phyloP scores from a whole-genome alignment of 2,888 invertebrate species.

The Trachelus iudaicus region DNA sequence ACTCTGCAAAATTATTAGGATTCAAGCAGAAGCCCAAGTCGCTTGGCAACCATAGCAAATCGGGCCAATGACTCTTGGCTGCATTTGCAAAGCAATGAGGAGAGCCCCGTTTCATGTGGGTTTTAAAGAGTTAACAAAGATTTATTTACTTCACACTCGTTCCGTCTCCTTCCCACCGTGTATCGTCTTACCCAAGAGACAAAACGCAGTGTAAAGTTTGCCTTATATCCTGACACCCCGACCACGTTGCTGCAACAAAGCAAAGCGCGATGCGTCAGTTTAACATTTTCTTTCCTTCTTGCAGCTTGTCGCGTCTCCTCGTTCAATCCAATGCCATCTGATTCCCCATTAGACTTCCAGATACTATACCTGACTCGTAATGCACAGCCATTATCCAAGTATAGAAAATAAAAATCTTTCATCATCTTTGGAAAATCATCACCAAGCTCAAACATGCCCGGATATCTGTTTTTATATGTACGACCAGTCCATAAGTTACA shows the following conservation, averaged over 20 bases:
- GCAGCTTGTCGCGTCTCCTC: neutral
- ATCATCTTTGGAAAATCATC: neutral
- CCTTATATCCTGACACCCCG: neutral
- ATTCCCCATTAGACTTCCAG: neutral
- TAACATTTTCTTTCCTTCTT: neutral
- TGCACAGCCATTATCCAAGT: neutral
- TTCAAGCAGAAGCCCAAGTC: neutral
- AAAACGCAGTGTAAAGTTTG: neutral
- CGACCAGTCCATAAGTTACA: neutral
- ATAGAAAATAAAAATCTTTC: neutral
- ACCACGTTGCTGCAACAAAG: neutral
- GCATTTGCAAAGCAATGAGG: neutral
- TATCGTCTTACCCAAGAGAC: neutral
- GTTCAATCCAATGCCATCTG: neutral
- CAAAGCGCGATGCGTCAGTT: neutral
- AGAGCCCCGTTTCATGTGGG: neutral
- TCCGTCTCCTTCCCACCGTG: neutral
- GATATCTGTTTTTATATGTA: neutral
- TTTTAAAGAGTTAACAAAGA: neutral
- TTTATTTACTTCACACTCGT: neutral
- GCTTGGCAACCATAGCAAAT: neutral
- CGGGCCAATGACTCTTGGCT: neutral
- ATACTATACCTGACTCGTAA: too few relatives aligned
- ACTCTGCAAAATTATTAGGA: neutral
- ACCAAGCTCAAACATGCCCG: neutral